phyloP scores from a whole-genome alignment of 2,888 invertebrate species.

The Osedax frankpressi region DNA sequence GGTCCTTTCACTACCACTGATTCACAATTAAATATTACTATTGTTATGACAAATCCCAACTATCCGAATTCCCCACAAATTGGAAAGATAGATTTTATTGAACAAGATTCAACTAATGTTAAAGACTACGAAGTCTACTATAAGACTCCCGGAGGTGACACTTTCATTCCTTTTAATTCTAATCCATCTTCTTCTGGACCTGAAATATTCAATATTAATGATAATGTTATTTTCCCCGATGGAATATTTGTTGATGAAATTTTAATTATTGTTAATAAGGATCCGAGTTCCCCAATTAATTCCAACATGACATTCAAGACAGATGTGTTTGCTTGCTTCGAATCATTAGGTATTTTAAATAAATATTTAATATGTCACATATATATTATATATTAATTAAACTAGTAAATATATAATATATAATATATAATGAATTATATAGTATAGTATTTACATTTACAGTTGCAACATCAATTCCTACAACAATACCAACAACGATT shows the following conservation, averaged over 20 bases:
- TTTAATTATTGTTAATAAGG: neutral
- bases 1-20: neutral
- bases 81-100: neutral
- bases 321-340: neutral
- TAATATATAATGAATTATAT: too few species aligned
- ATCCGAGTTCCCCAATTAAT: neutral
- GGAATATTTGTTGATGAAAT: neutral
- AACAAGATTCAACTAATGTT: neutral
- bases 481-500: neutral
- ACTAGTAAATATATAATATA: too few species aligned
- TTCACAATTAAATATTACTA: neutral
- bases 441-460: too few species aligned
- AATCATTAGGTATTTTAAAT: neutral
- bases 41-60: neutral
- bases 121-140: neutral
- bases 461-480: neutral
- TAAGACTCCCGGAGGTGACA: neutral
- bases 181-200: neutral
- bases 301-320: neutral
- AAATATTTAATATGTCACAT: too few species aligned
- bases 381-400: too few species aligned
- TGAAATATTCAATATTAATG: neutral
- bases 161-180: neutral
- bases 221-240: neutral
- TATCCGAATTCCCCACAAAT: neutral